Percentiles rank a stretch among this genome's conserved stretches.
Evolutionary conservation across 2,113 vertebrate species (phyloP).

Genomic region (Callaeas wilsoni): DNA sequence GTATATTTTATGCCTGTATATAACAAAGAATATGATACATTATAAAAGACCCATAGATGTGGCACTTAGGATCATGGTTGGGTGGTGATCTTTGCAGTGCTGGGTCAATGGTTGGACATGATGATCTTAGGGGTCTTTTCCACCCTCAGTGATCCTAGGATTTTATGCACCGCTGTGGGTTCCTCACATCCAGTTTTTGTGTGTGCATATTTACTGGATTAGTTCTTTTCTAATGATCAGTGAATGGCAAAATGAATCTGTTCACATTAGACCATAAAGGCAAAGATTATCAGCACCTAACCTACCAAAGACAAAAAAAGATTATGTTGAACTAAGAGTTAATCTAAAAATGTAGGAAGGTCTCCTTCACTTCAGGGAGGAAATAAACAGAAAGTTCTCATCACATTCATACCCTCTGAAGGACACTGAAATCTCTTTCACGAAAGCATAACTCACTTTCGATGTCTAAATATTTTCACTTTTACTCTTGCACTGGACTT

Average conservation of each 20-base stretch:
- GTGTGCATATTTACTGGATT: background rate
- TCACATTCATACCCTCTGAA: background rate
- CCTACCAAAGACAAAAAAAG: background rate
- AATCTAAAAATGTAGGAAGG: background rate
- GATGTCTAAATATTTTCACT: background rate
- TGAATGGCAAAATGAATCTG: background rate
- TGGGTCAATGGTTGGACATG: background rate
- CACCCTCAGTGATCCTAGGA: background rate
- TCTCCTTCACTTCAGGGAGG: background rate
- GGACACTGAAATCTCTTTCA: background rate
- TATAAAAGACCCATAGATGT: background rate
- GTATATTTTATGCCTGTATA: background rate
- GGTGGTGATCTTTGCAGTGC: background rate
- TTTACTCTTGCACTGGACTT: background rate
- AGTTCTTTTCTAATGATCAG: constrained; percentile 1
- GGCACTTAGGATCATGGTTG: background rate
- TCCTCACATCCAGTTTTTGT: background rate
- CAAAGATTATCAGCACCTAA: background rate
- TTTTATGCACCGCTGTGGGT: background rate
- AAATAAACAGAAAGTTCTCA: background rate
- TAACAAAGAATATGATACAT: background rate
- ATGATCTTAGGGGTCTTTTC: background rate
- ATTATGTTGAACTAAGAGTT: background rate
- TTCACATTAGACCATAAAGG: background rate
- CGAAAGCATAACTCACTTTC: background rate